Base-by-base conservation (phyloP, 2,888 invertebrate species). In the Sesia apiformis region DNA sequence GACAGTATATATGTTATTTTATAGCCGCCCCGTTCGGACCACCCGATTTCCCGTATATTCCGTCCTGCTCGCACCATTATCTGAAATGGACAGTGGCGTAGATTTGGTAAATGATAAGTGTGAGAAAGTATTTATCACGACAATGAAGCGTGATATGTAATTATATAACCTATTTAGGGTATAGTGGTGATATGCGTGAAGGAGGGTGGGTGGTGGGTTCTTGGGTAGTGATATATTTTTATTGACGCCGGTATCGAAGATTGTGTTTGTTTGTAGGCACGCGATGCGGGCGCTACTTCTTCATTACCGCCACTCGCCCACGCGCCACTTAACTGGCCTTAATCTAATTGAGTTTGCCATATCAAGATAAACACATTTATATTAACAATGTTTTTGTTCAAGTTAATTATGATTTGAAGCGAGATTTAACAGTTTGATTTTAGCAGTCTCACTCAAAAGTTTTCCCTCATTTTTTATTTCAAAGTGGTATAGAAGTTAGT, bases 41-140 rank as follows among this genome's bases (percentile, higher is more conserved):
- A 57, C 49, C 49, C 53, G 57, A 46, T 56, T 56, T 46, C 58
- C 57, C 59, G 62, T 70, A 72, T 68, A 55, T 64, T 61, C 59
- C 63, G 60, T 88, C 86, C 65, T 75, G 52, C 65, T 88, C 78
- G 70, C 87, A 83, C 87, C 78, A 81, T 87, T 84, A 87, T 86
- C 88, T 84, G 85, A 88, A 89, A 88, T 88, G 89, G 87, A 88
- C 87, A 89, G 88, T 85, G 81, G 87, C 86, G 87, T 88, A 88
- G 87, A 89, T 89, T 89, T 85, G 85, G 86, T 88, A 88, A 88
- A 88, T 88, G 89, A 88, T 87, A 88, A 89, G 84, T 88, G 86
- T 88, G 87, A 87, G 88, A 89, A 88, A 89, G 88, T 88, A 88
- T 88, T 89, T 88, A 88, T 89, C 86, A 86, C 80, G 82, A 86